Percentiles rank a stretch among this genome's conserved stretches.
Evolutionary conservation across 1,140 invertebrate genomes (phyloP).

Genomic region (Globodera ellingtonae): DNA sequence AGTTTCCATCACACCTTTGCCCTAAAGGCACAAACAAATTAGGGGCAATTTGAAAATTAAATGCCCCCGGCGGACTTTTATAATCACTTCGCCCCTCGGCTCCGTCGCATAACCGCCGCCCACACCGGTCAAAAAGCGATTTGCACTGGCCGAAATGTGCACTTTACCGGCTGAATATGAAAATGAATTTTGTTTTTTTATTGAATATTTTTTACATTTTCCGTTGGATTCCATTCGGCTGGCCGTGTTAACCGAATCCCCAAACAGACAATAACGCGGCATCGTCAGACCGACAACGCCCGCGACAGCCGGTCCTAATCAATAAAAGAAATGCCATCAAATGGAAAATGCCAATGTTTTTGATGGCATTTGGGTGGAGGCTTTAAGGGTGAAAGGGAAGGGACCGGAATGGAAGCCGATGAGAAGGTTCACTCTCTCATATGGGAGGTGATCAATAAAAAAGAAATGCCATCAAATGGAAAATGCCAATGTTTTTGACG

Average conservation of each 20-base stretch:
- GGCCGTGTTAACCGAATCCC: constrained; percentile 70
- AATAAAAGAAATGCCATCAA: not conserved
- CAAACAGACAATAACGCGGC: constrained; percentile 86
- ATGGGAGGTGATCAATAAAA: constrained; percentile 44
- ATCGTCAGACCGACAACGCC: constrained; percentile 83
- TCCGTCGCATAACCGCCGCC: constrained; percentile 48
- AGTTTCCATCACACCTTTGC: constrained; percentile 66
- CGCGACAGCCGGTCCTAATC: constrained; percentile 76
- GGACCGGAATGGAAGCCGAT: constrained; percentile 89
- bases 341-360: not conserved
- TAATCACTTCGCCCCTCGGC: constrained; percentile 50
- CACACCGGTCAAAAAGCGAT: not conserved
- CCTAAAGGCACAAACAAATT: constrained; percentile 15
- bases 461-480: not conserved
- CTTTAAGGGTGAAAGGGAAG: not conserved
- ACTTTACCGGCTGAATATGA: constrained; percentile 39
- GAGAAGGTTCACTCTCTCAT: constrained; percentile 66
- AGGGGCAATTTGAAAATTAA: not conserved
- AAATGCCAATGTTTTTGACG: not conserved
- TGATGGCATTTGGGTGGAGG: no score
- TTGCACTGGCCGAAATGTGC: constrained; percentile 49
- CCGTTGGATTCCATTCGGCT: constrained; percentile 70
- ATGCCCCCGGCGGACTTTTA: constrained; percentile 32
- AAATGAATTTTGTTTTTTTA: constrained; percentile 67
- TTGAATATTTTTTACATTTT: constrained; percentile 68